phyloP scores from a whole-genome alignment of 2,797 vertebrate species.

The Lacerta agilis region DNA sequence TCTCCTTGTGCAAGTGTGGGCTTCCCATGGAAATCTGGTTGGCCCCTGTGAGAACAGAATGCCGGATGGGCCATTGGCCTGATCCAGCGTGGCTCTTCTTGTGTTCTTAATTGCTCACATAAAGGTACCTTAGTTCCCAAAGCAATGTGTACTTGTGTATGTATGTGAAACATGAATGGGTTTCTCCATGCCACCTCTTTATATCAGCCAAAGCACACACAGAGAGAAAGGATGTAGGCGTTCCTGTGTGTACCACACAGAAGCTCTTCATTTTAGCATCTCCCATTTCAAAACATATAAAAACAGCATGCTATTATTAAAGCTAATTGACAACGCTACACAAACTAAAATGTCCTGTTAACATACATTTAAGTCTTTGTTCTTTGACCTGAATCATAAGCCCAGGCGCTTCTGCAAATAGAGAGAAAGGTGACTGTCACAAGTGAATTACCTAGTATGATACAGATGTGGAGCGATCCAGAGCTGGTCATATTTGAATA shows the following conservation, averaged over 20 bases:
- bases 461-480: constrained; percentile 46
- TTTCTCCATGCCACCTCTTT: neutral
- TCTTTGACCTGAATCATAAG: constrained; percentile 82
- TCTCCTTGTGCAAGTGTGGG: neutral
- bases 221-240: neutral
- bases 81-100: too few species aligned
- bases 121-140: neutral
- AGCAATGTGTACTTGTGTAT: neutral
- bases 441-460: constrained; percentile 58
- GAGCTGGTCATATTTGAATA: too few species aligned
- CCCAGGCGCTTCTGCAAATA: constrained; percentile 80
- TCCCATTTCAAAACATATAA: constrained; percentile 74
- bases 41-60: too few species aligned
- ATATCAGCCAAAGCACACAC: too few species aligned
- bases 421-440: constrained; percentile 73
- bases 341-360: constrained; percentile 81
- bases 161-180: neutral
- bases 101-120: too few species aligned
- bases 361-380: constrained; percentile 79
- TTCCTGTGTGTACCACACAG: neutral
- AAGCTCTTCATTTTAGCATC: constrained; percentile 68
- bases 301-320: constrained; percentile 81
- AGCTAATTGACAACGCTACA: constrained; percentile 76
- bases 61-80: too few species aligned
- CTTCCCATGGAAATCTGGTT: too few species aligned